Evolutionary conservation across 2,888 invertebrate genomes (phyloP).

Genomic region (Coronaproctus castanopsis): DNA sequence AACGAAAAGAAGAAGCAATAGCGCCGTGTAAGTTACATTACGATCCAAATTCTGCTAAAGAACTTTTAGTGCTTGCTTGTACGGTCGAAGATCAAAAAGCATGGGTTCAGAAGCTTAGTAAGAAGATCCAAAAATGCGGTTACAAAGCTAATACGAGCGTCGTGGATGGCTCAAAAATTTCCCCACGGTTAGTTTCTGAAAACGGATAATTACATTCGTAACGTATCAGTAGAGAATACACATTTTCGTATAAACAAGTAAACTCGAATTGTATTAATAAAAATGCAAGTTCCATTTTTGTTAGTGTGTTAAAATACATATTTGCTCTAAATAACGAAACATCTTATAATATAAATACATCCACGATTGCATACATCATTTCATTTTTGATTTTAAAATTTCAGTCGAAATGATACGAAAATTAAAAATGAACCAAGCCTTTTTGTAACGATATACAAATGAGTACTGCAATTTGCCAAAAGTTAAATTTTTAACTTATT

Average conservation of each 20-base stretch:
- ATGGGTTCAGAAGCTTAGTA: conserved; percentile 80
- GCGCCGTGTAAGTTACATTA: conserved; percentile 92
- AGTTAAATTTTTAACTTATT: too few species aligned
- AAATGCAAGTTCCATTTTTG: too few species aligned
- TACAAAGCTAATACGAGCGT: conserved; percentile 59
- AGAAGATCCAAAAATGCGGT: conserved; percentile 80
- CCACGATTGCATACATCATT: too few species aligned
- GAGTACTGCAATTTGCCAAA: too few species aligned
- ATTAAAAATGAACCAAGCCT: too few species aligned
- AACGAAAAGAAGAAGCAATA: conserved; percentile 55
- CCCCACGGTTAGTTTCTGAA: conserved; percentile 39
- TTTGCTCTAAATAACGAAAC: too few species aligned
- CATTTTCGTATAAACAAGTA: background rate
- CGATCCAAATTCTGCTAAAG: conserved; percentile 82
- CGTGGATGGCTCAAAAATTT: conserved; percentile 45
- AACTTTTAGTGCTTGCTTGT: conserved; percentile 72
- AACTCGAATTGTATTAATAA: too few species aligned
- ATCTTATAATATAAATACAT: too few species aligned
- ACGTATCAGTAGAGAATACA: background rate
- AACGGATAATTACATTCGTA: background rate
- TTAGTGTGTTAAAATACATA: too few species aligned
- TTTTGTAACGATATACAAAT: too few species aligned
- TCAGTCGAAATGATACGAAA: too few species aligned
- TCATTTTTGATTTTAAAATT: too few species aligned
- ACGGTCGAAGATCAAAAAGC: conserved; percentile 70